Percentiles rank a stretch among this genome's conserved stretches.
Evolutionary conservation across 1,140 invertebrate genomes (phyloP).

Genomic region (Mylabris phalerata): DNA sequence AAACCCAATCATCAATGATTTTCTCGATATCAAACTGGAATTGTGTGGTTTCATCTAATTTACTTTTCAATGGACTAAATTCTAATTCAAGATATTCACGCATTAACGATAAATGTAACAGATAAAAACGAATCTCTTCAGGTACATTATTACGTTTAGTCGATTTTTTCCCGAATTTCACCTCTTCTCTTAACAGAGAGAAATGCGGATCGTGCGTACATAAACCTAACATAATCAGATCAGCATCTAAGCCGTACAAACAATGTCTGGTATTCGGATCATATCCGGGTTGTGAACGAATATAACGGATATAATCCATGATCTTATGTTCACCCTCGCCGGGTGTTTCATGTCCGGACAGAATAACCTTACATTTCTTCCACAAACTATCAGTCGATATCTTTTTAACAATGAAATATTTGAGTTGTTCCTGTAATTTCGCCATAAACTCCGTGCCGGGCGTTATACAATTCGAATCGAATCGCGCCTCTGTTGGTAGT

Average conservation of each 20-base stretch:
- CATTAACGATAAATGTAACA: slow-evolving; percentile 86
- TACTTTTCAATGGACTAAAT: slow-evolving; percentile 69
- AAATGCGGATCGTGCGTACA: slow-evolving; percentile 94
- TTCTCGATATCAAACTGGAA: slow-evolving; percentile 79
- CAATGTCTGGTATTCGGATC: slow-evolving; percentile 88
- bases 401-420: slow-evolving; percentile 83
- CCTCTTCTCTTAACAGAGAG: slow-evolving; percentile 84
- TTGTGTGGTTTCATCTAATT: slow-evolving; percentile 41
- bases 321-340: slow-evolving; percentile 99
- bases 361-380: slow-evolving; percentile 70
- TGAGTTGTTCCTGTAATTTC: slow-evolving; percentile 75
- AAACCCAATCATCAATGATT: slow-evolving; percentile 63
- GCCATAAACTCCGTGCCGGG: slow-evolving; percentile 91
- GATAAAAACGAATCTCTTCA: slow-evolving; percentile 87
- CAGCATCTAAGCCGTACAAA: slow-evolving; percentile 92
- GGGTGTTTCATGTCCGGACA: slow-evolving; percentile 84
- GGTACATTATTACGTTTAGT: slow-evolving; percentile 56
- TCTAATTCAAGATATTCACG: slow-evolving; percentile 91
- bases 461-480: slow-evolving; percentile 96
- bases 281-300: slow-evolving; percentile 74
- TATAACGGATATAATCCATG: slow-evolving; percentile 92
- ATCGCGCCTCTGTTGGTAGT: slow-evolving; percentile 66
- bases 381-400: slow-evolving; percentile 78
- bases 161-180: slow-evolving; percentile 63
- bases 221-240: slow-evolving; percentile 91